Conservation (phyloP, 2,113 vertebrate genomes). For the Tachysurus vachellii region DNA sequence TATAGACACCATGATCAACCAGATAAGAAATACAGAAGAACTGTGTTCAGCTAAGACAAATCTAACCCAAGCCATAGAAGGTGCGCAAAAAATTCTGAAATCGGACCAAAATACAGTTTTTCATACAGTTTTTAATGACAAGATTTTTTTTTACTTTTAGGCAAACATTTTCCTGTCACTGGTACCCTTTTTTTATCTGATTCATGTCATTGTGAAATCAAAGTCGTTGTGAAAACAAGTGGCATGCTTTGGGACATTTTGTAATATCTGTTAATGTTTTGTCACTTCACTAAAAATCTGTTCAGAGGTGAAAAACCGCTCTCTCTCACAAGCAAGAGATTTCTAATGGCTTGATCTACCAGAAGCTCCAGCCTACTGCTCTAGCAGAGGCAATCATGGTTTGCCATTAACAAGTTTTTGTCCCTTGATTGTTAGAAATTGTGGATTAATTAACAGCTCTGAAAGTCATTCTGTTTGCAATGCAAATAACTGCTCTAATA, state of each 20-base stretch:
- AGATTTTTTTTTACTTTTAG: background rate
- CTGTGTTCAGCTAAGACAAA: too few relatives aligned
- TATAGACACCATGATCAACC: background rate
- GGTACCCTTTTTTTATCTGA: background rate
- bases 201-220: background rate
- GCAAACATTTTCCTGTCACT: background rate
- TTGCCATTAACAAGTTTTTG: background rate
- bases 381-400: too few relatives aligned
- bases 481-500: background rate
- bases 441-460: too few relatives aligned
- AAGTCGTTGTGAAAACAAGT: background rate
- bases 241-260: background rate
- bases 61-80: background rate
- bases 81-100: background rate
- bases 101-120: background rate
- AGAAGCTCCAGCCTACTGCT: background rate
- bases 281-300: background rate
- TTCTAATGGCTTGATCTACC: background rate
- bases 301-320: background rate
- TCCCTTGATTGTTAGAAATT: too few relatives aligned
- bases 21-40: background rate
- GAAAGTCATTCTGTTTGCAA: too few relatives aligned
- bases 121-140: background rate
- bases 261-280: background rate
- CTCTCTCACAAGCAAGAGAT: background rate